Evolutionary conservation across 2,113 vertebrate genomes (phyloP).

Genomic region (Paramisgurnus dabryanus): DNA sequence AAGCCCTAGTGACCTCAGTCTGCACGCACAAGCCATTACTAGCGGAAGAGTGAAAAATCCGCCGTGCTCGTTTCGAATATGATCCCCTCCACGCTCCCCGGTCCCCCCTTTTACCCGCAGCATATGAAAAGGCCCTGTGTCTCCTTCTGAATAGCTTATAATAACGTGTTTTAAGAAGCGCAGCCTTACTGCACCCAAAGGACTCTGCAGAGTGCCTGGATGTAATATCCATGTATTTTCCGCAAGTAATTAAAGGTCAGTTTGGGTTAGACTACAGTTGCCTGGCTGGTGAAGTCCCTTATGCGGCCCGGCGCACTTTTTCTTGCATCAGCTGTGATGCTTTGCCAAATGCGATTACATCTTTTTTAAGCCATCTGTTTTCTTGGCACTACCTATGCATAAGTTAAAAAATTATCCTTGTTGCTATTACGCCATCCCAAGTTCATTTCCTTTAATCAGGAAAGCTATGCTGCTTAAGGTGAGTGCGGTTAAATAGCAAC

Average conservation of each 20-base stretch:
- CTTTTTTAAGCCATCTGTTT: conserved; percentile 69
- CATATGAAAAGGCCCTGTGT: conserved; percentile 68
- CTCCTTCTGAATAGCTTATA: conserved; percentile 77
- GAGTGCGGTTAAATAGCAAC: conserved; percentile 4
- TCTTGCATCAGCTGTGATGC: conserved; percentile 56
- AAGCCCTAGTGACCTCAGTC: conserved; percentile 68
- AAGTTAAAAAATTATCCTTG: conserved; percentile 26
- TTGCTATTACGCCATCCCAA: conserved; percentile 8
- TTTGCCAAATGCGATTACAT: conserved; percentile 74
- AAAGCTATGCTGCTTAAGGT: conserved; percentile 14
- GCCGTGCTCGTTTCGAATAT: conserved; percentile 75
- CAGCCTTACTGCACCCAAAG: conserved; percentile 70
- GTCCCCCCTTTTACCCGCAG: conserved; percentile 63
- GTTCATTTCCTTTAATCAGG: conserved; percentile 24
- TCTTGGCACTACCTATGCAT: conserved; percentile 36
- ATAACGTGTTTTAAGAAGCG: conserved; percentile 77
- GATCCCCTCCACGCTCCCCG: conserved; percentile 57
- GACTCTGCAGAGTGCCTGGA: conserved; percentile 62
- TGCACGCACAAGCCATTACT: conserved; percentile 71
- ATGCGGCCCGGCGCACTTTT: conserved; percentile 31
- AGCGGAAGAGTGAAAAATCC: conserved; percentile 70
- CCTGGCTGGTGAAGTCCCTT: conserved; percentile 63
- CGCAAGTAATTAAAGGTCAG: conserved; percentile 79
- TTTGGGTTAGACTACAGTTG: conserved; percentile 67
- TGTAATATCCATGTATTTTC: conserved; percentile 72